Percentiles rank a stretch among this genome's conserved stretches.
Evolutionary conservation across 2,888 invertebrate species (phyloP).

Genomic region (Camponotus fellah): DNA sequence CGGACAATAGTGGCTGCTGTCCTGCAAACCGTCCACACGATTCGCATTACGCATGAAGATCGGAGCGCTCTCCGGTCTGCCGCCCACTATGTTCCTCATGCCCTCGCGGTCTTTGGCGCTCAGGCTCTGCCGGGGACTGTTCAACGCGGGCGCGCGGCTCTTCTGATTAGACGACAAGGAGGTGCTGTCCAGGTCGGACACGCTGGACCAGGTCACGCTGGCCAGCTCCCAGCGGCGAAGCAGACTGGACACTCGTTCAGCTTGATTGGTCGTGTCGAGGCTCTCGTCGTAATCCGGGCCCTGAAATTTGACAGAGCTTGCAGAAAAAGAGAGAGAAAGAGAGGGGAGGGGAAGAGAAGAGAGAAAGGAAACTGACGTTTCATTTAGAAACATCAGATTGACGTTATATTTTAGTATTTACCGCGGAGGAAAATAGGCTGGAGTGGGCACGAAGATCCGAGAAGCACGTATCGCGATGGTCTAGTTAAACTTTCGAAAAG

Average conservation of each 20-base stretch:
- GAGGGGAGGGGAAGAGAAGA: neutral
- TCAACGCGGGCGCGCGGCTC: slow-evolving; percentile 59
- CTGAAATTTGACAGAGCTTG: slow-evolving; percentile 85
- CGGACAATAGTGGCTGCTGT: slow-evolving; percentile 73
- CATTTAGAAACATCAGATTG: neutral
- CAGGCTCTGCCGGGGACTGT: slow-evolving; percentile 73
- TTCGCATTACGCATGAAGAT: slow-evolving; percentile 82
- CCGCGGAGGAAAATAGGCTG: neutral
- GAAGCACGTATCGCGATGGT: neutral
- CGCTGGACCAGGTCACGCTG: slow-evolving; percentile 87
- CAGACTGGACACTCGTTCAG: slow-evolving; percentile 89
- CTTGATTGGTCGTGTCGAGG: slow-evolving; percentile 90
- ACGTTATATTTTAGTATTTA: neutral
- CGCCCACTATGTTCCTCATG: slow-evolving; percentile 83
- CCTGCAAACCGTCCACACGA: slow-evolving; percentile 82
- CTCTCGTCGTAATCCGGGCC: slow-evolving; percentile 94
- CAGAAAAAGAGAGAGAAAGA: neutral
- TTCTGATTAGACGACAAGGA: slow-evolving; percentile 61
- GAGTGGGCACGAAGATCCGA: neutral
- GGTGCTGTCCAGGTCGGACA: slow-evolving; percentile 74
- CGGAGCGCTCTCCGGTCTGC: slow-evolving; percentile 83
- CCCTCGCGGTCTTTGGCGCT: slow-evolving; percentile 83
- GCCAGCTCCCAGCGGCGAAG: slow-evolving; percentile 93
- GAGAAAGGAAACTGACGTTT: neutral
- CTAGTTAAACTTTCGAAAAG: slow-evolving; percentile 29